Evolutionary conservation across 2,797 vertebrate genomes (phyloP).

Genomic region (Pseudopleuronectes americanus): DNA sequence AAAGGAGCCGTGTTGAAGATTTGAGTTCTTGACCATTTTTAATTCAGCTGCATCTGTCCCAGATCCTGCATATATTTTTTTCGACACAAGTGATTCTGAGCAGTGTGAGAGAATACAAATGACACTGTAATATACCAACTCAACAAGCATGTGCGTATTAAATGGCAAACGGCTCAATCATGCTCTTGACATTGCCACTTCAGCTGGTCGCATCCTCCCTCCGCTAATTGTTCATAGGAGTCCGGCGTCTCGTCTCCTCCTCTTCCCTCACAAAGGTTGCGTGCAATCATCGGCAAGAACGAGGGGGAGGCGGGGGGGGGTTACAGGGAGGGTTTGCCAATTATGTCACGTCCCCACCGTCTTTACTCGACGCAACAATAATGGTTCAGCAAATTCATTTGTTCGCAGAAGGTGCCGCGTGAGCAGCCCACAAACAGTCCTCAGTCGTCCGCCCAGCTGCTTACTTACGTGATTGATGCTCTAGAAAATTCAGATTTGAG

Average conservation of each 20-base stretch:
- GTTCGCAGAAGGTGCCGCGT: constrained; percentile 33
- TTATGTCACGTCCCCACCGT: constrained; percentile 18
- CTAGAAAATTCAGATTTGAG: constrained; percentile 43
- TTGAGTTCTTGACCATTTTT: constrained; percentile 14
- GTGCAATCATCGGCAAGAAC: constrained; percentile 40
- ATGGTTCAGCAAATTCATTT: constrained; percentile 35
- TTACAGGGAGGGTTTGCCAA: constrained; percentile 6
- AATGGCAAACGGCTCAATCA: constrained; percentile 58
- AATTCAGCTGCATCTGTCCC: constrained; percentile 25
- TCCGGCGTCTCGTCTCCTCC: constrained; percentile 22
- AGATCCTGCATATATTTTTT: constrained; percentile 1
- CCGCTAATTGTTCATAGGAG: constrained; percentile 39
- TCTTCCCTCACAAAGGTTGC: constrained; percentile 43
- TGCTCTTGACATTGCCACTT: constrained; percentile 48
- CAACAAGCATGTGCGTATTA: constrained; percentile 40
- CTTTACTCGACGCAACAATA: constrained; percentile 20
- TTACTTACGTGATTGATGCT: constrained; percentile 36
- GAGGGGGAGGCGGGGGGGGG: constrained; percentile 6
- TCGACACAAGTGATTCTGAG: constrained; percentile 8
- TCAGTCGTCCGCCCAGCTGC: constrained; percentile 18
- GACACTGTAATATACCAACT: constrained; percentile 36
- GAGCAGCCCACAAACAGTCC: constrained; percentile 20
- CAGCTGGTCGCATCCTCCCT: constrained; percentile 38
- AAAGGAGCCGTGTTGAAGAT: not conserved
- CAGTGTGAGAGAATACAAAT: constrained; percentile 23